Conservation (phyloP, 2,888 invertebrate genomes). For the Scaptomyza caliginosa region DNA sequence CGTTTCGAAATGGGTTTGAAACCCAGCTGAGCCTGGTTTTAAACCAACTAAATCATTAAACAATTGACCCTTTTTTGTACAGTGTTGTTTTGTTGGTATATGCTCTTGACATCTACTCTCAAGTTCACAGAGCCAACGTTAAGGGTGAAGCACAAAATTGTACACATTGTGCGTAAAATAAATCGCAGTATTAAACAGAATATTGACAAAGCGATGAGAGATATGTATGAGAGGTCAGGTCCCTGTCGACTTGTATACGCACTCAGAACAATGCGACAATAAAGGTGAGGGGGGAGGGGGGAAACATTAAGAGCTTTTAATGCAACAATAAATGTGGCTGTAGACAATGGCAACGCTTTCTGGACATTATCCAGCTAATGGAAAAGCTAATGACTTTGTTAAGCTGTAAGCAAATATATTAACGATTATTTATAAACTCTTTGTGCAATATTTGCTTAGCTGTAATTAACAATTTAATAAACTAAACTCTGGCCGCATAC, state of each 20-base stretch:
- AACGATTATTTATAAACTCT: not conserved
- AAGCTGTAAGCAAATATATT: constrained; percentile 11
- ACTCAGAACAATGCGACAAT: constrained; percentile 11
- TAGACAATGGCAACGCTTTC: constrained; percentile 14
- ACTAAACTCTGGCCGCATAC: constrained; percentile 47
- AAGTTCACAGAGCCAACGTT: constrained; percentile 29
- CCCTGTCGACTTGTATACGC: not conserved
- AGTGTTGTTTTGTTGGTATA: constrained; percentile 16
- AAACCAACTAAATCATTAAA: no score
- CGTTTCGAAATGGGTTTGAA: no score
- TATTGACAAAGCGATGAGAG: constrained; percentile 8
- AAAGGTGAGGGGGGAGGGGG: not conserved
- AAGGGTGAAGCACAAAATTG: constrained; percentile 7
- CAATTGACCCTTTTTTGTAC: not conserved
- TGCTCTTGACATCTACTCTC: constrained; percentile 39
- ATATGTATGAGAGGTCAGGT: not conserved
- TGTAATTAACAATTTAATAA: not conserved
- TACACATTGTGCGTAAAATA: not conserved
- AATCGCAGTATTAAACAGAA: constrained; percentile 3
- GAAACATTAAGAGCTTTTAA: constrained; percentile 11
- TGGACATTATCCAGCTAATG: constrained; percentile 28
- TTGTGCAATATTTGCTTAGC: not conserved
- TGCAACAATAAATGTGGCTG: constrained; percentile 13
- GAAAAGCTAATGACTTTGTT: constrained; percentile 37
- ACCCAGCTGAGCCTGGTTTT: no score